Evolutionary conservation across 2,888 invertebrate genomes (phyloP).

Genomic region (Ernsta delagoae): DNA sequence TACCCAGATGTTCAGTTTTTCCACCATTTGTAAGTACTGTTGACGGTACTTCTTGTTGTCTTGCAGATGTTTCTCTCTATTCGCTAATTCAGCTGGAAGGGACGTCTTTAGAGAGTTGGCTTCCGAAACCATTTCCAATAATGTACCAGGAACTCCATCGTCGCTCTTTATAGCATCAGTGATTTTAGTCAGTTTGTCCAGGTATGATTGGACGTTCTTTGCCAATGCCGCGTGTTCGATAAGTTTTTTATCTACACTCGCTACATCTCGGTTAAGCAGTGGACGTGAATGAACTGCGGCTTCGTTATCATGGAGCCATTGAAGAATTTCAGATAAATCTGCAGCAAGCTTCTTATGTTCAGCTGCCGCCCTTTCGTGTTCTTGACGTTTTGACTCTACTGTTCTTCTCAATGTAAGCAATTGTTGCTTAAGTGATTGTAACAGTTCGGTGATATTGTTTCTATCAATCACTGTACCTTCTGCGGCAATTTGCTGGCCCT

Average conservation of each 20-base stretch:
- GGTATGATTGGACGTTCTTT: conserved; percentile 87
- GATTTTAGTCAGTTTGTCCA: conserved; percentile 89
- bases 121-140: conserved; percentile 94
- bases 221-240: conserved; percentile 89
- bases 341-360: conserved; percentile 94
- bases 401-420: conserved; percentile 90
- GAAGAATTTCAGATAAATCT: conserved; percentile 92
- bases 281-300: conserved; percentile 93
- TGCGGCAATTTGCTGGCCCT: conserved; percentile 96
- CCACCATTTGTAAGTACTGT: conserved; percentile 90
- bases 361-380: conserved; percentile 94
- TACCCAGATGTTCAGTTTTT: conserved; percentile 93
- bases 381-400: conserved; percentile 94
- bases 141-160: conserved; percentile 90
- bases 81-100: conserved; percentile 91
- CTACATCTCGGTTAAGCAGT: conserved; percentile 90
- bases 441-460: conserved; percentile 93
- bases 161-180: conserved; percentile 90
- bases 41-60: conserved; percentile 91
- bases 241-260: conserved; percentile 92
- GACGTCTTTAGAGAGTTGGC: conserved; percentile 91
- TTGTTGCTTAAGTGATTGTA: conserved; percentile 94
- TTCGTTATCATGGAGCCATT: conserved; percentile 93
- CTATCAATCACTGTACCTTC: conserved; percentile 95
- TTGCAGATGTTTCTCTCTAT: conserved; percentile 91